Evolutionary conservation across 2,113 vertebrate species (phyloP).

Genomic region (Xyliphius kryptos): DNA sequence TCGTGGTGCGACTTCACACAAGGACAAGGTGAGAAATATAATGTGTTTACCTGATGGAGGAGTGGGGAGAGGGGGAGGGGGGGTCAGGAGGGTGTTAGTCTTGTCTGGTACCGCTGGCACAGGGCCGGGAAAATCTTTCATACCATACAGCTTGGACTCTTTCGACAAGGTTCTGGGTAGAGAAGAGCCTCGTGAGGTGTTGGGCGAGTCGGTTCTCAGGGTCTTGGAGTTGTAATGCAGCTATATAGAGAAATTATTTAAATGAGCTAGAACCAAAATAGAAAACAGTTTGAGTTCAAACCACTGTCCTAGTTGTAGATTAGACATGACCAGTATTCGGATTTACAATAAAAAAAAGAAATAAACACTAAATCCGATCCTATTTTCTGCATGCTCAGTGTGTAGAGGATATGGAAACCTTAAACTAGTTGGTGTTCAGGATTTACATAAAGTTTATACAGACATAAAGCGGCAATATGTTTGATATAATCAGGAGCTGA

Average conservation of each 20-base stretch:
- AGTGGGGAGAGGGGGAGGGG: conserved; percentile 73
- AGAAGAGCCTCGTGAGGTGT: conserved; percentile 91
- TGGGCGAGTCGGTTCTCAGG: conserved; percentile 91
- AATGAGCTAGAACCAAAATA: not conserved
- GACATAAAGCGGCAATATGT: too few species aligned
- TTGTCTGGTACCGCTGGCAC: conserved; percentile 69
- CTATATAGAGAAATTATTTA: conserved; percentile 52
- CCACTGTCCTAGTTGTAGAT: too few species aligned
- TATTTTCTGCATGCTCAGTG: too few species aligned
- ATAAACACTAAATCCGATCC: too few species aligned
- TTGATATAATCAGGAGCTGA: too few species aligned
- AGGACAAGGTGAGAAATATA: conserved; percentile 32
- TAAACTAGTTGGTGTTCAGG: too few species aligned
- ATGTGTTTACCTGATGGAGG: conserved; percentile 87
- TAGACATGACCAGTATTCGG: too few species aligned
- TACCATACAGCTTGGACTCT: conserved; percentile 98
- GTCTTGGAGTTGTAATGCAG: conserved; percentile 98
- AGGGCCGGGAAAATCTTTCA: conserved; percentile 80
- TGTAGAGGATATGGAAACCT: too few species aligned
- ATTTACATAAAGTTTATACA: too few species aligned
- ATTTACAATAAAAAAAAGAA: too few species aligned
- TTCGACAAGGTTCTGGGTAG: conserved; percentile 93
- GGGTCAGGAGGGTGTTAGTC: conserved; percentile 91
- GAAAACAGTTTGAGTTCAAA: too few species aligned
- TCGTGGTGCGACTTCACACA: not conserved